Percentiles rank a stretch among this genome's conserved stretches.
Evolutionary conservation across 2,888 invertebrate genomes (phyloP).

Genomic region (Tineola bisselliella): DNA sequence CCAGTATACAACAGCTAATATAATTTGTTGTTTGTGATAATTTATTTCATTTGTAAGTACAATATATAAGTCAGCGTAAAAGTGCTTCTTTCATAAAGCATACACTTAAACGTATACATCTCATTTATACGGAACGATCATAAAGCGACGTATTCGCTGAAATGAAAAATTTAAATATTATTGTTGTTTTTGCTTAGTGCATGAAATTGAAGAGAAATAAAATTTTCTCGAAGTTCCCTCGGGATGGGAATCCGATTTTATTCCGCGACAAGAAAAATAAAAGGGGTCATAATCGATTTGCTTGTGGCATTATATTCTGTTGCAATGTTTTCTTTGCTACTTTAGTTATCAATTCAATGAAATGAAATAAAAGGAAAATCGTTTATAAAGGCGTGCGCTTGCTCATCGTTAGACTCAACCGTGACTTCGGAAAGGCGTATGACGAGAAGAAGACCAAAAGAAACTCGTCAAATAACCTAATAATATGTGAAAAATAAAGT

Average conservation of each 20-base stretch:
- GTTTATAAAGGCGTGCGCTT: no score
- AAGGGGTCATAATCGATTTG: not conserved
- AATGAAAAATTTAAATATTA: constrained; percentile 56
- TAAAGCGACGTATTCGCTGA: not conserved
- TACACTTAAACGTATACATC: constrained; percentile 18
- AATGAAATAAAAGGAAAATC: no score
- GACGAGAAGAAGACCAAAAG: no score
- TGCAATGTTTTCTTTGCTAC: not conserved
- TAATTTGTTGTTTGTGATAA: no score
- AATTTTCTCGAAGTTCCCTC: constrained; percentile 48
- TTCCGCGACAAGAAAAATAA: constrained; percentile 19
- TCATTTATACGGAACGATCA: constrained; percentile 22
- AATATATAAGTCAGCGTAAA: no score
- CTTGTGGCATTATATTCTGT: not conserved
- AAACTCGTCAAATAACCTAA: no score
- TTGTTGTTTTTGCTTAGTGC: constrained; percentile 63
- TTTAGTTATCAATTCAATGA: not conserved
- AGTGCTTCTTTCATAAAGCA: no score
- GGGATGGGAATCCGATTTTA: constrained; percentile 44
- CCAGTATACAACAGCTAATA: no score
- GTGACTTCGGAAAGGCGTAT: no score
- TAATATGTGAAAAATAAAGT: no score
- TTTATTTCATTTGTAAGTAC: no score
- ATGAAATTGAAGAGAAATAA: constrained; percentile 63
- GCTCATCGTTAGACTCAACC: no score